Base-by-base conservation (phyloP, 2,888 invertebrate species). In the Drosophila neutralis region DNA sequence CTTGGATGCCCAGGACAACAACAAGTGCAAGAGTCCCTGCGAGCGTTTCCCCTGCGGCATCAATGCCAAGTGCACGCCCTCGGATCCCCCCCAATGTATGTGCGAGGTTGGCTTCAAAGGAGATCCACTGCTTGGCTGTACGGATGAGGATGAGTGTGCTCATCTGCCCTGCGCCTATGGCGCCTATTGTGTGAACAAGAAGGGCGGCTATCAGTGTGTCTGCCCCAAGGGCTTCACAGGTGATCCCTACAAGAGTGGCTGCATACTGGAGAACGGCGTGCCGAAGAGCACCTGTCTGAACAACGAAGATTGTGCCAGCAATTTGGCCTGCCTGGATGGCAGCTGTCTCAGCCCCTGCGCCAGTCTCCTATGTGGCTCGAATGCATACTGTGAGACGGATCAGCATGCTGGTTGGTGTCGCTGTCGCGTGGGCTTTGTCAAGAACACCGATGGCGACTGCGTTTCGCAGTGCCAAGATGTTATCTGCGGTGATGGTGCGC, bases 1-100 rank as follows among this genome's bases (percentile, higher is more conserved):
- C 92, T 95, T 96, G 36, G 98, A 98, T 91, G 95, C 96, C 13
- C 94, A 95, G 27, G 97, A 98, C 90, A 96, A 95, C 40, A 97
- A 97, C 91, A 96, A 96, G 91, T 98, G 98, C 92, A 98, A 98
- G 93, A 98, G 97, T 94, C 98, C 98, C 10, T 98, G 98, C 92
- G 97, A 98, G 92, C 94, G 98, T 72, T 97, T 96, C 92, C 96
- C 96, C 11, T 98, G 98, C 87, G 98, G 98, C 38, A 96, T 98
- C 57, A 98, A 98, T 91, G 96, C 98, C 5, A 97, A 97, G 93
- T 98, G 98, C 91, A 97, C 97, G 1, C 97, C 97, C 0, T 96
- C 96, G 70, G 97, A 98, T 93, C 98, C 98, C 11, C 98, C 98
- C 1, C 96, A 95, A 87, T 98, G 98, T 91, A 96, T 97, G 95